phyloP scores from a whole-genome alignment of 2,113 vertebrate species.

The Noctilio leporinus region DNA sequence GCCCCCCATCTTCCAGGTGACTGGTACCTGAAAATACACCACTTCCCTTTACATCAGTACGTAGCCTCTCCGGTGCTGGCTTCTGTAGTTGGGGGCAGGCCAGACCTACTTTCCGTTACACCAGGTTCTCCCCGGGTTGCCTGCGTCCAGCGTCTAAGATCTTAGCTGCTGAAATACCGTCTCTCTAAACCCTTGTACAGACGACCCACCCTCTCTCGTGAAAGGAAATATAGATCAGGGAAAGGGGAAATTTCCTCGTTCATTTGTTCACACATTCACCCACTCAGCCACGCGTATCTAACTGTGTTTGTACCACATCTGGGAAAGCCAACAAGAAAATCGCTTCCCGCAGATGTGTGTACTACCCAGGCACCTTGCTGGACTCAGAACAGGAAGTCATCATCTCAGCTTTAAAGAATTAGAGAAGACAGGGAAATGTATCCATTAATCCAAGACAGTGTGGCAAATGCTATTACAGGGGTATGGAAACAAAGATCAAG shows the following conservation, averaged over 20 bases:
- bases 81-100: no score
- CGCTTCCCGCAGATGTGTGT: neutral
- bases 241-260: neutral
- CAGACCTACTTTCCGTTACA: no score
- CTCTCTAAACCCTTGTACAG: neutral
- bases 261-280: neutral
- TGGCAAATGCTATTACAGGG: neutral
- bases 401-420: neutral
- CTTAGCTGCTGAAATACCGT: neutral
- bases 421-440: neutral
- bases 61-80: no score
- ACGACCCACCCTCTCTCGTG: neutral
- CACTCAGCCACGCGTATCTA: neutral
- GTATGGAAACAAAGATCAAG: neutral
- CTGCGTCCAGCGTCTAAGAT: neutral
- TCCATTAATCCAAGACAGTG: neutral
- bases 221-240: neutral
- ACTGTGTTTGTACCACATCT: neutral
- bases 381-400: neutral
- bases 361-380: neutral
- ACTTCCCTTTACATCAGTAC: no score
- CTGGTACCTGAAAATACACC: no score
- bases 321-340: neutral
- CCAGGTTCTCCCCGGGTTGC: neutral
- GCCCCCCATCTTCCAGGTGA: no score